Evolutionary conservation across 1,140 invertebrate species (phyloP).

Genomic region (Magallana angulata): DNA sequence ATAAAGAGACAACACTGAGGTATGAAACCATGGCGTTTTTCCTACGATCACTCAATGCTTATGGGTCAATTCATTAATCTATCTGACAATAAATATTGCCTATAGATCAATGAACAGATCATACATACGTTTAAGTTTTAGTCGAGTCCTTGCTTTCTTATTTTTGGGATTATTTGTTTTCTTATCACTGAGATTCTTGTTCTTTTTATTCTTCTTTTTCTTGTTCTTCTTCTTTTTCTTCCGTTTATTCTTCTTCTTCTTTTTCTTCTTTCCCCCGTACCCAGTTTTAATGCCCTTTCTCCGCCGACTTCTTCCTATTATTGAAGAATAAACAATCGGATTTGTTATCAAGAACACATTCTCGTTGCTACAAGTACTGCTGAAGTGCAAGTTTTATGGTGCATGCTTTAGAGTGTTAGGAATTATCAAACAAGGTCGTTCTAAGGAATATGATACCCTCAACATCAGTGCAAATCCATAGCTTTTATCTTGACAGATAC

Average conservation of each 20-base stretch:
- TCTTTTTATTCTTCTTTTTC: slow-evolving; percentile 41
- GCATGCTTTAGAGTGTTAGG: background rate
- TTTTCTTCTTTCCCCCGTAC: background rate
- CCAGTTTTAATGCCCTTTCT: slow-evolving; percentile 11
- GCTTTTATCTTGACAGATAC: background rate
- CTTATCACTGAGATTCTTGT: slow-evolving; percentile 10
- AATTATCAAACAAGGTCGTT: background rate
- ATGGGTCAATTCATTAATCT: too few relatives aligned
- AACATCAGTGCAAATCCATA: background rate
- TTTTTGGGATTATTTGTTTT: slow-evolving; percentile 37
- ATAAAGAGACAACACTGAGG: too few relatives aligned
- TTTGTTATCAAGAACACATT: background rate
- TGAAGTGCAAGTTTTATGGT: background rate
- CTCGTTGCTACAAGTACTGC: background rate
- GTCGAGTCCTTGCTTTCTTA: slow-evolving; percentile 12
- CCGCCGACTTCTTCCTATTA: background rate
- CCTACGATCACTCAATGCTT: too few relatives aligned
- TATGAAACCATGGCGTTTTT: too few relatives aligned
- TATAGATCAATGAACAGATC: background rate
- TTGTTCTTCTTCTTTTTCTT: slow-evolving; percentile 40
- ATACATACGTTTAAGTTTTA: slow-evolving; percentile 31
- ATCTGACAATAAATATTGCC: too few relatives aligned
- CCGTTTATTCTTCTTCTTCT: background rate
- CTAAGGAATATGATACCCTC: background rate
- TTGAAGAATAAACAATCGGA: background rate